phyloP scores from a whole-genome alignment of 2,113 vertebrate species.

The Maccullochella peelii region DNA sequence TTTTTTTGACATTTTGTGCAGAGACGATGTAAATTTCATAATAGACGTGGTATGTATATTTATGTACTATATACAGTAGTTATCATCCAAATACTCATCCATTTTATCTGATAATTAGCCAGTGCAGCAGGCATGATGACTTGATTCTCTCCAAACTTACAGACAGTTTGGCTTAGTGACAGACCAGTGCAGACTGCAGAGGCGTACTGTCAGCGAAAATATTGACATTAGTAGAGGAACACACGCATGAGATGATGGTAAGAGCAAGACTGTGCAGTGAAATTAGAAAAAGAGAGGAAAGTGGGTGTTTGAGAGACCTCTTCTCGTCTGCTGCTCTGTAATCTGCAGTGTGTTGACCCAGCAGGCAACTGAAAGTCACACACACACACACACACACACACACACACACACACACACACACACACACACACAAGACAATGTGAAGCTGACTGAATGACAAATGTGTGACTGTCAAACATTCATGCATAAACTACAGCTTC shows the following conservation, averaged over 20 bases:
- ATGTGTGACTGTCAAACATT: conserved; percentile 47
- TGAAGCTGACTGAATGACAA: conserved; percentile 31
- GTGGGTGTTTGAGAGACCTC: neutral
- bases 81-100: neutral
- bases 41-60: neutral
- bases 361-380: conserved; percentile 30
- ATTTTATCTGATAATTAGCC: neutral
- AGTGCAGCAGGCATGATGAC: neutral
- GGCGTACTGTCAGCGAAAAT: conserved; percentile 23
- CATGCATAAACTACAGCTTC: conserved; percentile 7
- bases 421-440: conserved; percentile 24
- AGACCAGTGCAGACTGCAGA: conserved; percentile 35
- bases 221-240: neutral
- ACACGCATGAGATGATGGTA: neutral
- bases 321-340: conserved; percentile 22
- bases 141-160: neutral
- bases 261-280: neutral
- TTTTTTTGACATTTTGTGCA: neutral
- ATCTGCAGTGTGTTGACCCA: conserved; percentile 57
- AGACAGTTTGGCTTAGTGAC: conserved; percentile 8
- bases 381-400: conserved; percentile 35
- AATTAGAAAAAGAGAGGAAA: neutral
- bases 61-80: neutral
- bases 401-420: conserved; percentile 30
- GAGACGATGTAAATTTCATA: neutral